phyloP scores from a whole-genome alignment of 1,140 invertebrate species.

The Pectinophora gossypiella region DNA sequence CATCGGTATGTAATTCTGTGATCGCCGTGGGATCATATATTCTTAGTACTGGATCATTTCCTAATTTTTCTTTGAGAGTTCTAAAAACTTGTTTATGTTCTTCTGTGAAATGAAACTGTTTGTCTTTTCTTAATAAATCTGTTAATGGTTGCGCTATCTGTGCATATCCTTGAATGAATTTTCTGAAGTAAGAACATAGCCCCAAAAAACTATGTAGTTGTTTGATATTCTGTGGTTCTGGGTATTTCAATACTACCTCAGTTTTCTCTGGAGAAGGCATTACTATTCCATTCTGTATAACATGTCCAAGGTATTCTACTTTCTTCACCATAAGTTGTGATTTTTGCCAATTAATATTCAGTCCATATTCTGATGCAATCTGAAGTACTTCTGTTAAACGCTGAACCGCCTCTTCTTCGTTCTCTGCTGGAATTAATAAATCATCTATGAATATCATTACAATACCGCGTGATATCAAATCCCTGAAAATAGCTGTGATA shows the following conservation, averaged over 20 bases:
- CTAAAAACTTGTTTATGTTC: neutral
- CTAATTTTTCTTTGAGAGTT: neutral
- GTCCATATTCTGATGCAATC: neutral
- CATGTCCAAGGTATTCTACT: neutral
- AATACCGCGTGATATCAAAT: neutral
- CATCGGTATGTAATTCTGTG: constrained; percentile 3
- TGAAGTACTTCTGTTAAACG: neutral
- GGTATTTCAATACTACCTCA: neutral
- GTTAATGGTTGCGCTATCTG: constrained; percentile 3
- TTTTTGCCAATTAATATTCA: neutral
- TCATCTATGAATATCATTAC: constrained; percentile 4
- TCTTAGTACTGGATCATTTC: neutral
- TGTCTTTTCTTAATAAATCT: neutral
- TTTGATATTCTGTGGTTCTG: neutral
- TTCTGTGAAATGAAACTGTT: neutral
- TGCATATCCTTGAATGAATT: constrained; percentile 8
- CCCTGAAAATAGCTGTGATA: neutral
- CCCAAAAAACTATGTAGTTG: constrained; percentile 7
- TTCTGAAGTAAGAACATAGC: constrained; percentile 3
- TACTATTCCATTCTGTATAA: neutral
- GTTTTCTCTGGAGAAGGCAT: constrained; percentile 4
- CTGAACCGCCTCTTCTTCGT: neutral
- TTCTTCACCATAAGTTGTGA: neutral
- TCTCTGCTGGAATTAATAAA: constrained; percentile 3
- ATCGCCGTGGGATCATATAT: neutral